Base-by-base conservation (phyloP, 2,113 vertebrate genomes). In the Colaptes auratus region DNA sequence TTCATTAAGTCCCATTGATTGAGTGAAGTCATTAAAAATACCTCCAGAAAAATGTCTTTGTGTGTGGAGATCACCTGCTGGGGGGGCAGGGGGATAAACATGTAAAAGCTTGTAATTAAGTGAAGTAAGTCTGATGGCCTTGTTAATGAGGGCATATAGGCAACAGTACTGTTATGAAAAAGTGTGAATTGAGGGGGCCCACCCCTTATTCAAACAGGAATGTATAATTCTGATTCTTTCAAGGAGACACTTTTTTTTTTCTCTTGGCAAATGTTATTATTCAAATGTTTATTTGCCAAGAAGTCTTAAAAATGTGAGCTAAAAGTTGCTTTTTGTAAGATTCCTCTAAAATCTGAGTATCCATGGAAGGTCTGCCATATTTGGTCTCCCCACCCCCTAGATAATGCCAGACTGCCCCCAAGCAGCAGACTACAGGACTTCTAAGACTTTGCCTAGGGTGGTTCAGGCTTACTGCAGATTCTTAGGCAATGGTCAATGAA, bases 401-500 rank as follows among this genome's bases (percentile, higher is more conserved):
- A 17, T 10, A 1, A 2, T 9, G 44, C 12, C 10, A 23, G 23
- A 71, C 52, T 21, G 28, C 35, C 21, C 16, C 23, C n/a, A 44
- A 17, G 4, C 17, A 76, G 59, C 30, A 52, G 56, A 11, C 15
- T 31, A 33, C 12, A 31, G 23, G 18, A 31, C 35, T 53, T 46
- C 3, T 25, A 77, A 70, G 63, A 27, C 18, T 12, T 84, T 61
- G 50, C 24, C 27, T 28, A 0, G 0, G 66, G 53, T 7, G 36
- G 27, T 30, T 27, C 27, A 46, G 23, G 60, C 12, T 46, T 52
- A 8, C 9, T 20, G 30, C 63, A 61, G 70, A 9, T 8, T 58
- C 13, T 31, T 1, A 0, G 4, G 9, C 18, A 46, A 5, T 8
- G 53, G 30, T 4, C 11, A 21, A 10, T 0, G 6, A 39, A 39